These are phyloP conservation scores for Aptenodytes patagonicus DNA, from an alignment of 2,113 vertebrate species.

Conservation along the genomic window DNA sequence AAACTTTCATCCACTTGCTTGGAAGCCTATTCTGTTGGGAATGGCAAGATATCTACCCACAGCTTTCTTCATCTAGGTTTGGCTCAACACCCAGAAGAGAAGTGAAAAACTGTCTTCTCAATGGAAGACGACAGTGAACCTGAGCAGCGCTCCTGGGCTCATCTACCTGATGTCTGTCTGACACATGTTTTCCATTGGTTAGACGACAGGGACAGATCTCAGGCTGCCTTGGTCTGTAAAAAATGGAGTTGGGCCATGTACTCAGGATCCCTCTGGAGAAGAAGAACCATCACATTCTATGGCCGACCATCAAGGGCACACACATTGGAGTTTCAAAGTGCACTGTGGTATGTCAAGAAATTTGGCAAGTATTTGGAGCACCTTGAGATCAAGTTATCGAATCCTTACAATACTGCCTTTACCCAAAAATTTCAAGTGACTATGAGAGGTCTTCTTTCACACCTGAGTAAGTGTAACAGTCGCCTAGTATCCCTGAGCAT, in stretches of 20 bases:
- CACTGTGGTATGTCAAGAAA: constrained; percentile 69
- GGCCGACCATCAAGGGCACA: constrained; percentile 50
- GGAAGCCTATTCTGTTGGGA: not conserved
- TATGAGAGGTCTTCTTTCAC: constrained; percentile 62
- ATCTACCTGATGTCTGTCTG: constrained; percentile 71
- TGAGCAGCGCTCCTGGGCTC: constrained; percentile 63
- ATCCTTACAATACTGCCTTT: constrained; percentile 59
- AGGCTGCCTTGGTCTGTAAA: constrained; percentile 73
- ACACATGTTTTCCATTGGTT: constrained; percentile 70
- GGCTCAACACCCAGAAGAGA: not conserved
- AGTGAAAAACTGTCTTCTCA: not conserved
- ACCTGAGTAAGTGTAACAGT: constrained; percentile 60
- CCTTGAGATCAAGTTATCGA: constrained; percentile 71
- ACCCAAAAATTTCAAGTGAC: constrained; percentile 71
- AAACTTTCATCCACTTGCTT: not conserved
- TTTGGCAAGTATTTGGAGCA: constrained; percentile 72
- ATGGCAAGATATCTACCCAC: not conserved
- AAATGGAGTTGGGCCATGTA: constrained; percentile 70
- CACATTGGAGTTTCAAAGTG: constrained; percentile 35
- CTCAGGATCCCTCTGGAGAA: constrained; percentile 73
- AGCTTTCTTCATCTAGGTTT: not conserved
- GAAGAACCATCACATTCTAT: constrained; percentile 70
- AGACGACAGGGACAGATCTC: constrained; percentile 67
- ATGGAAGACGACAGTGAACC: constrained; percentile 42
- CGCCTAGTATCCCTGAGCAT: constrained; percentile 67